phyloP scores from a whole-genome alignment of 2,888 invertebrate species.

The Pyrocoelia pectoralis region DNA sequence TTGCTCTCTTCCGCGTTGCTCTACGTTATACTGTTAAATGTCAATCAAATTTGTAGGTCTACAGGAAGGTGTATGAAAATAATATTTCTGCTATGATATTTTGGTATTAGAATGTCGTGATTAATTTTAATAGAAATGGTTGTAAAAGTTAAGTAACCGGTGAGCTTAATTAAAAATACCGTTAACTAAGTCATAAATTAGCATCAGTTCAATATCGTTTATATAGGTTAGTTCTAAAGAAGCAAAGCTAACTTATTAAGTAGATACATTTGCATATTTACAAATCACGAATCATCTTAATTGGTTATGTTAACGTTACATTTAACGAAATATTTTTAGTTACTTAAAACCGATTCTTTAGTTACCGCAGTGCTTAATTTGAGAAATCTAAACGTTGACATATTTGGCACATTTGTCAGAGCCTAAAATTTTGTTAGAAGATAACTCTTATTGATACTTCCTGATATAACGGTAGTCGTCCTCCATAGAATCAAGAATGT shows the following conservation, averaged over 20 bases:
- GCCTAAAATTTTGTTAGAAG: too few relatives aligned
- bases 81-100: not conserved
- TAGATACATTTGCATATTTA: not conserved
- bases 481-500: too few relatives aligned
- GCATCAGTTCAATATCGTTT: constrained; percentile 1
- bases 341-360: not conserved
- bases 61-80: not conserved
- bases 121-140: not conserved
- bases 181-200: not conserved
- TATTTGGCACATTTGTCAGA: too few relatives aligned
- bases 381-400: too few relatives aligned
- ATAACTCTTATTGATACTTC: too few relatives aligned
- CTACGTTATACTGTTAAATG: not conserved
- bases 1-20: not conserved
- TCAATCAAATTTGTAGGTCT: not conserved
- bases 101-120: not conserved
- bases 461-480: too few relatives aligned
- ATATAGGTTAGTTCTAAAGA: not conserved
- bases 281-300: not conserved
- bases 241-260: not conserved
- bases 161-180: not conserved
- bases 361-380: too few relatives aligned
- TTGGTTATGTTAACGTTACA: too few relatives aligned
- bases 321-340: too few relatives aligned
- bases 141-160: not conserved